Evolutionary conservation across 2,888 invertebrate genomes (phyloP), one percentile per base, ranked within the genome.

Genomic region (Leptura quadrifasciata): DNA sequence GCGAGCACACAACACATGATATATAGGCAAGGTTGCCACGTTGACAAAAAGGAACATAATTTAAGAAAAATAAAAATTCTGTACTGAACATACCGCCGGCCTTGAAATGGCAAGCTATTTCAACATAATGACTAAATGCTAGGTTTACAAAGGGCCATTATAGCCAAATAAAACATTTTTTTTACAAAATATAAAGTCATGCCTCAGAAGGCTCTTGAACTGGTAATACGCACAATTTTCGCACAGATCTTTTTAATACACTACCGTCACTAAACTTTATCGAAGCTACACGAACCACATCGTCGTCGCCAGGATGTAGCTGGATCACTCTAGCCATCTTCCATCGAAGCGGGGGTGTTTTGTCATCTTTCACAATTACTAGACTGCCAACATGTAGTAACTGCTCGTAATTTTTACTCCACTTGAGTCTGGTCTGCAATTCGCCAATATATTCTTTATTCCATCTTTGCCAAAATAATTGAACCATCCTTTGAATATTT

Each of bases 391-490:
- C n/a, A 12, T 72, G 52, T 15, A 76, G 57, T 35, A 69, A n/a
- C 12, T 75, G 27, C 15, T 39, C n/a, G 5, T 65, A n/a, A 20
- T 73, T 68, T 17, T 55, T 57, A 20, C n/a, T 64, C 76, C 78
- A 78, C 60, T 76, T 78, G n/a, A 63, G 35, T 20, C 75, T 24
- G 18, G 21, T 21, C 58, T 79, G n/a, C n/a, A n/a, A n/a, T n/a
- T n/a, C n/a, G n/a, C n/a, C n/a, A n/a, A n/a, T n/a, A n/a, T n/a
- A n/a, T 24, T 79, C 79, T 9, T 20, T n/a, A 57, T 35, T 21
- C 79, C 76, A 76, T 27, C 72, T 54, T 24, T 63, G n/a, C 79
- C 75, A 79, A 20, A 77, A 75, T n/a, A 73, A 17, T 31, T 75
- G 75, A 10, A 72, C 15, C 21, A 77, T 17, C 17, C 20, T 54